Evolutionary conservation across 53 echinoderm and acorn worm species (phyloP).

Genomic region (Arbacia lixula): DNA sequence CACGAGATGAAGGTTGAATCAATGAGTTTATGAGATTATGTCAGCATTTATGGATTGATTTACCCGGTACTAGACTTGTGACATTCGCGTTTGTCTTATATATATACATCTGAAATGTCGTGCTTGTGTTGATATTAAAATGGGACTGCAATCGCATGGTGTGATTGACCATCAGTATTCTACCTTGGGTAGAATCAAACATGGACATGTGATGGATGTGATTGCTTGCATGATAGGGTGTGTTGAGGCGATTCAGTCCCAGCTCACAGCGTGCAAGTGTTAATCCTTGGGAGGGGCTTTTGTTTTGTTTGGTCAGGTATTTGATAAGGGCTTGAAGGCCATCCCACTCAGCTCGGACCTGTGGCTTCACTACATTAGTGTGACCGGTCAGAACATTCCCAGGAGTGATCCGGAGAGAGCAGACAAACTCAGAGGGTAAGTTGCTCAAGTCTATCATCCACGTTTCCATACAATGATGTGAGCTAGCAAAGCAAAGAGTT

Average conservation of each 20-base stretch:
- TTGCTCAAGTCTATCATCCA: neutral
- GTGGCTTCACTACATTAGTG: constrained; percentile 95
- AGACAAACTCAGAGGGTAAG: constrained; percentile 85
- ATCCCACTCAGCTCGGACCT: constrained; percentile 88
- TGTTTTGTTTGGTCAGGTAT: constrained; percentile 71
- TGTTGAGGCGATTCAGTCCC: constrained; percentile 14
- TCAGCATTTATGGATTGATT: constrained; percentile 2
- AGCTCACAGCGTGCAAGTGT: neutral
- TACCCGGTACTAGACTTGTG: neutral
- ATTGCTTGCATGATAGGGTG: neutral
- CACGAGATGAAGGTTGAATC: constrained; percentile 24
- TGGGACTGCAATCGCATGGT: constrained; percentile 7
- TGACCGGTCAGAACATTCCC: constrained; percentile 59
- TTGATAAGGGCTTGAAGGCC: constrained; percentile 77
- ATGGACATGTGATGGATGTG: constrained; percentile 12
- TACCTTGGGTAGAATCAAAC: too few species aligned
- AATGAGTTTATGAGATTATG: constrained; percentile 34
- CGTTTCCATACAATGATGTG: too few species aligned
- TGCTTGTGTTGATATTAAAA: neutral
- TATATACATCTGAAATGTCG: neutral
- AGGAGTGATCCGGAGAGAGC: constrained; percentile 51
- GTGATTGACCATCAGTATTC: too few species aligned
- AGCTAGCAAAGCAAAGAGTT: too few species aligned
- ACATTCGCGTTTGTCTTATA: constrained; percentile 13
- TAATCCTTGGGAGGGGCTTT: constrained; percentile 1